Conservation (phyloP, 2,113 vertebrate species). For the Hyaena hyaena region DNA sequence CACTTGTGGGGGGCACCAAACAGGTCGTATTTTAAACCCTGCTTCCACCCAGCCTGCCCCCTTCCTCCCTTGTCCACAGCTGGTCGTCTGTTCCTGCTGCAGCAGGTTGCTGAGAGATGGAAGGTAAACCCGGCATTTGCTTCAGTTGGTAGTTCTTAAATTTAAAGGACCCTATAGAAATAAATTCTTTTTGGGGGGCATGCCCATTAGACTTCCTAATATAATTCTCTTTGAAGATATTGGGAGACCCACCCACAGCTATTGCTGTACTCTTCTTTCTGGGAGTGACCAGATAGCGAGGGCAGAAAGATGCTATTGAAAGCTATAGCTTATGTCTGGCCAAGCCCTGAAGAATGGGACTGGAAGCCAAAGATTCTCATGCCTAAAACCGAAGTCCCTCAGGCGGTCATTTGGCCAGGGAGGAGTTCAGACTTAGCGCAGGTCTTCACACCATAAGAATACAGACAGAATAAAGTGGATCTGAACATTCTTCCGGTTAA, state of each 20-base stretch:
- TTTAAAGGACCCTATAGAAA: neutral
- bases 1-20: neutral
- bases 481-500: constrained; percentile 56
- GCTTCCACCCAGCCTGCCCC: neutral
- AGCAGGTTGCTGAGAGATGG: neutral
- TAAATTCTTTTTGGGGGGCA: neutral
- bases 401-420: neutral
- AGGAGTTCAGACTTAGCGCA: neutral
- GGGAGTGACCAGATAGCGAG: neutral
- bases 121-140: neutral
- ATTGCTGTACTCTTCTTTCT: neutral
- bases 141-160: neutral
- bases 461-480: neutral
- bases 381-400: neutral
- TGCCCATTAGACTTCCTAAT: neutral
- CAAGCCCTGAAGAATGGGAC: neutral
- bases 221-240: neutral
- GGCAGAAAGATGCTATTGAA: neutral
- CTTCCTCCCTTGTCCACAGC: neutral
- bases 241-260: neutral
- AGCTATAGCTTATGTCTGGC: neutral
- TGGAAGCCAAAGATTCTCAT: neutral
- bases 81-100: neutral
- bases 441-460: neutral
- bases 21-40: neutral